phyloP scores from a whole-genome alignment of 2,113 vertebrate species.

The Tor tambroides region DNA sequence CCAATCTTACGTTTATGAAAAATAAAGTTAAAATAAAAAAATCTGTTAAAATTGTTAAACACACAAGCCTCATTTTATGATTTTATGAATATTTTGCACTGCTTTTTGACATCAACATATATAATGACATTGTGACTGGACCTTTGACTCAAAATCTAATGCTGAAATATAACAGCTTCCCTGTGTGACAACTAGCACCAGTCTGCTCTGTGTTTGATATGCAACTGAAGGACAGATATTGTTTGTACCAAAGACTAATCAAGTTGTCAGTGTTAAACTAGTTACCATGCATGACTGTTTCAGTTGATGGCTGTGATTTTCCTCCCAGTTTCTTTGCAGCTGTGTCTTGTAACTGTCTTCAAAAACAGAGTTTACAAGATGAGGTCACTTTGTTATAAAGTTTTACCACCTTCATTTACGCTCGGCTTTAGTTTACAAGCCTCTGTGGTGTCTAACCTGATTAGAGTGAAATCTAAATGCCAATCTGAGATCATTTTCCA shows the following conservation, averaged over 20 bases:
- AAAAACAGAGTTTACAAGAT: slow-evolving; percentile 31
- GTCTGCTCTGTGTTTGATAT: background rate
- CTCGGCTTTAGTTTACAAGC: slow-evolving; percentile 46
- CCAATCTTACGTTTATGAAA: no score
- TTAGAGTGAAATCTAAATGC: slow-evolving; percentile 60
- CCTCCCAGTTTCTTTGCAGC: background rate
- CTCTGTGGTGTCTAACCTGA: slow-evolving; percentile 56
- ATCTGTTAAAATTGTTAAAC: no score
- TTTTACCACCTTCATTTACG: slow-evolving; percentile 48
- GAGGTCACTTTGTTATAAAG: slow-evolving; percentile 45
- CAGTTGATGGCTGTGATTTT: background rate
- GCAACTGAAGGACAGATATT: background rate
- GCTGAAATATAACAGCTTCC: no score
- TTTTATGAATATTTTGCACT: no score
- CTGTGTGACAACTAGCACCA: background rate
- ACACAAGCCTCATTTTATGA: no score
- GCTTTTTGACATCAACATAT: no score
- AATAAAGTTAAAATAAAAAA: no score
- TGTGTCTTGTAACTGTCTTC: slow-evolving; percentile 11
- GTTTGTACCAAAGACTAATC: background rate
- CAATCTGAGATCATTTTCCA: slow-evolving; percentile 58
- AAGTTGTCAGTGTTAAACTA: background rate
- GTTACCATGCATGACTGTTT: background rate
- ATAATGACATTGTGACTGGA: no score
- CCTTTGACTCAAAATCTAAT: no score